These are phyloP conservation scores for Yponomeuta plumbellus DNA, from an alignment of 2,888 invertebrate species.

Conservation along the genomic window DNA sequence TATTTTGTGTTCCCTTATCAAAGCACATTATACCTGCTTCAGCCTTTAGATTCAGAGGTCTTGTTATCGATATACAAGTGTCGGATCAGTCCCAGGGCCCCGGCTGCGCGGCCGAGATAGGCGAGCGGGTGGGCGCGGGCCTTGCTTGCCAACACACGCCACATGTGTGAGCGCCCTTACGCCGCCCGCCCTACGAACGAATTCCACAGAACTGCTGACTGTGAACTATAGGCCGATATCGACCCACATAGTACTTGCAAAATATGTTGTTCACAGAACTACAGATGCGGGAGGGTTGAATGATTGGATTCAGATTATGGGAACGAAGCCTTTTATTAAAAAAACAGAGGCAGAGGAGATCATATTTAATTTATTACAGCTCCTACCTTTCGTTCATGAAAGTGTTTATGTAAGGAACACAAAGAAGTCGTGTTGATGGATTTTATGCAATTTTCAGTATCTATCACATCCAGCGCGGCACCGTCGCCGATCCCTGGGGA, in stretches of 20 bases:
- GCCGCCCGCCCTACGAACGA: constrained; percentile 16
- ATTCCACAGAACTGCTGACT: constrained; percentile 8
- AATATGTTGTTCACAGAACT: constrained; percentile 22
- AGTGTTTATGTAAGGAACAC: constrained; percentile 25
- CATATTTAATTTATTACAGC: not conserved
- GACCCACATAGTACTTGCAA: constrained; percentile 14
- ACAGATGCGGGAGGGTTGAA: not conserved
- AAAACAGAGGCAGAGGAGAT: not conserved
- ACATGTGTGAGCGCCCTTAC: constrained; percentile 10
- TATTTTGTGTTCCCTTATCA: not conserved
- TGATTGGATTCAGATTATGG: not conserved
- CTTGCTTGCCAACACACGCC: constrained; percentile 3
- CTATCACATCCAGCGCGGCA: constrained; percentile 67
- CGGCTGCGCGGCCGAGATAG: constrained; percentile 13
- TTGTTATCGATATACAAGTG: constrained; percentile 12
- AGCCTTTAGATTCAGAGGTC: constrained; percentile 8
- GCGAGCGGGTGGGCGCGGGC: not conserved
- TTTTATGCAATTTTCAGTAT: constrained; percentile 77
- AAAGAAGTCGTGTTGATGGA: constrained; percentile 70
- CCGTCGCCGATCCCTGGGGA: constrained; percentile 58
- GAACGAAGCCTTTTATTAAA: not conserved
- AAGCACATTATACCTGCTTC: not conserved
- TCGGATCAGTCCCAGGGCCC: constrained; percentile 16
- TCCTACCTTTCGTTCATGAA: not conserved
- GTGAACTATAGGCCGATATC: constrained; percentile 8